Evolutionary conservation across 2,797 vertebrate species (phyloP), one percentile per base, ranked within the genome.

Genomic region (Eulemur coronatus): DNA sequence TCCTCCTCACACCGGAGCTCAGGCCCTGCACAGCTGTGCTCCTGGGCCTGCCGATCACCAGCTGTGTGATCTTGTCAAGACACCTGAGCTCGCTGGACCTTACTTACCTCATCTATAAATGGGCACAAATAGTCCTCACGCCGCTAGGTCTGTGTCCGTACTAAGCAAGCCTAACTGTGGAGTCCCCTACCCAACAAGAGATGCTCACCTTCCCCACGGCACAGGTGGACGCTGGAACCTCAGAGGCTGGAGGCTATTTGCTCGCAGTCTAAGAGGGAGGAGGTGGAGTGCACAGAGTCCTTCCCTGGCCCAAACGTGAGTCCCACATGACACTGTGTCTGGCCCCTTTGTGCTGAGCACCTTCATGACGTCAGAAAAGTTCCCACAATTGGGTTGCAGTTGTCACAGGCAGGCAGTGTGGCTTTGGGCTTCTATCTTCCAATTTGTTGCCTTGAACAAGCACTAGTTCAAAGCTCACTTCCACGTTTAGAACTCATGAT

Each of bases 101-200:
- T 55, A 12, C 38, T n/a, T n/a, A 26, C 61, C 61, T 70, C 38
- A 22, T 43, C 84, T 57, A 2, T 52, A 35, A 78, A 6, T n/a
- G 13, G 43, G 15, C 26, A 70, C 22, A 26, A 17, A 33, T 6
- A 28, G 2, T 10, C 7, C 35, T 59, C 61, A 46, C 0, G 0
- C 8, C 22, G 13, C 6, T 3, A 7, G 35, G 26, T 55, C n/a
- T 67, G 22, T 18, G 9, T 38, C 67, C 4, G 0, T 17, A 15
- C n/a, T 14, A 4, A 89, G 35, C 75, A 26, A 22, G 43, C 2
- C 0, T 38, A 30, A 79, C 2, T 10, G 20, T 2, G 0, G 2
- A 41, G 35, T 33, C 4, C 30, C 43, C 22, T 11, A 7, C 30
- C 0, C 11, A 7, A 14, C 5, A 7, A 43, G 3, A 10, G 41